Conservation (phyloP, 2,888 invertebrate genomes). For the Phyto melanocephala region DNA sequence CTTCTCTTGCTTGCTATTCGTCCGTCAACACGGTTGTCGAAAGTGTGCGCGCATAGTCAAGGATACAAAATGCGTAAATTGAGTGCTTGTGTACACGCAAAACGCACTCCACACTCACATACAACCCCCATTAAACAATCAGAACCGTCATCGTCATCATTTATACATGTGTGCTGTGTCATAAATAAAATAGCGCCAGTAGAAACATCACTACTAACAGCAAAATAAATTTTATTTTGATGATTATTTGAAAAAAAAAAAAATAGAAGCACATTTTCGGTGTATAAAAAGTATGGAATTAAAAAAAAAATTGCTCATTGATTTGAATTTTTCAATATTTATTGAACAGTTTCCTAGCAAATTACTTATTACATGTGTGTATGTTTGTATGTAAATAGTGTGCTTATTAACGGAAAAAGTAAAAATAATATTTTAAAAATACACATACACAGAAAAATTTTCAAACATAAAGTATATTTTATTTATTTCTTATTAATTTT, state of each 20-base stretch:
- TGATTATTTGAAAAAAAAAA: too few relatives aligned
- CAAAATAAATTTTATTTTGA: slow-evolving; percentile 8
- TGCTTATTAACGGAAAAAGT: not conserved
- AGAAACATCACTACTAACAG: not conserved
- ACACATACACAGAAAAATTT: not conserved
- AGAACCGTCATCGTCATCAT: slow-evolving; percentile 35
- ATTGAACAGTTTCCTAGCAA: slow-evolving; percentile 32
- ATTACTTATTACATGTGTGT: not conserved
- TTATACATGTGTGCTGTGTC: slow-evolving; percentile 46
- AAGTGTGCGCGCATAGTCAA: slow-evolving; percentile 50
- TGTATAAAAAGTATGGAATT: not conserved
- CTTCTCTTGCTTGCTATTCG: not conserved
- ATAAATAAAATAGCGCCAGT: not conserved
- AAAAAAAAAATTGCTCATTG: slow-evolving; percentile 35
- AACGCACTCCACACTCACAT: slow-evolving; percentile 38
- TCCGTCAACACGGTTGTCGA: not conserved
- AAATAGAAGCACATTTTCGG: too few relatives aligned
- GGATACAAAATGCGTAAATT: slow-evolving; percentile 63
- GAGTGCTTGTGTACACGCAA: slow-evolving; percentile 41
- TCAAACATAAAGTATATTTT: too few relatives aligned
- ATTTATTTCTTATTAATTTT: too few relatives aligned
- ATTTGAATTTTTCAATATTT: slow-evolving; percentile 13
- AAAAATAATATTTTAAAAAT: not conserved
- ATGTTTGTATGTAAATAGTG: slow-evolving; percentile 4
- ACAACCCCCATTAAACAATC: not conserved